These are phyloP conservation scores for Oceanites oceanicus DNA, from an alignment of 2,113 vertebrate species.

Conservation along the genomic window DNA sequence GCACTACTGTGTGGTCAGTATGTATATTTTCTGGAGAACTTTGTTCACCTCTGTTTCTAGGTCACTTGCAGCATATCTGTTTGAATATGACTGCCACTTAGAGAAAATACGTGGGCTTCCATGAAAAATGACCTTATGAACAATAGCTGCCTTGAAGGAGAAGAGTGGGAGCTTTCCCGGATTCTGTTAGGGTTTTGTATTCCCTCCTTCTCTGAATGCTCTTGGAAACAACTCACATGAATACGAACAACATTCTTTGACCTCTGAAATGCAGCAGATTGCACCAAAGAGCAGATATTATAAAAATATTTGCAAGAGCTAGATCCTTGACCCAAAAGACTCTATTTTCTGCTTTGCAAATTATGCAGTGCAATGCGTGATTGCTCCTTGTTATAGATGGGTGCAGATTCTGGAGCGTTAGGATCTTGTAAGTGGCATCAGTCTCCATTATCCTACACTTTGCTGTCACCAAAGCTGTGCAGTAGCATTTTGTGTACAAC, in stretches of 20 bases:
- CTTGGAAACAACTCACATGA: neutral
- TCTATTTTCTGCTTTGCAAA: neutral
- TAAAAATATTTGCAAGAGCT: neutral
- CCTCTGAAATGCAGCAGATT: slow-evolving; percentile 51
- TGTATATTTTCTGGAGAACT: neutral
- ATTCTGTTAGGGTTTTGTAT: neutral
- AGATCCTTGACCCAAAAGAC: neutral
- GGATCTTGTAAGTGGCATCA: neutral
- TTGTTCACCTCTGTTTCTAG: neutral
- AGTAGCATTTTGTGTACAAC: neutral
- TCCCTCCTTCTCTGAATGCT: neutral
- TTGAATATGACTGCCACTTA: neutral
- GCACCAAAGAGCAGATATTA: slow-evolving; percentile 22
- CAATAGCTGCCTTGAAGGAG: neutral
- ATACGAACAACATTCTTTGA: neutral
- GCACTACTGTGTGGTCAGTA: neutral
- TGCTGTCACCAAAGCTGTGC: neutral
- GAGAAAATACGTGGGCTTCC: neutral
- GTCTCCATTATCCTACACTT: neutral
- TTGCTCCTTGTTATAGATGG: neutral
- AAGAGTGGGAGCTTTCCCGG: neutral
- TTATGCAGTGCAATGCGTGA: neutral
- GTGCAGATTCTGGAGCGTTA: neutral
- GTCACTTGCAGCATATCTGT: neutral
- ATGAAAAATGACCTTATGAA: neutral